Percentiles rank a stretch among this genome's conserved stretches.
Evolutionary conservation across 2,888 invertebrate species (phyloP).

Genomic region (Anaspis maculata): DNA sequence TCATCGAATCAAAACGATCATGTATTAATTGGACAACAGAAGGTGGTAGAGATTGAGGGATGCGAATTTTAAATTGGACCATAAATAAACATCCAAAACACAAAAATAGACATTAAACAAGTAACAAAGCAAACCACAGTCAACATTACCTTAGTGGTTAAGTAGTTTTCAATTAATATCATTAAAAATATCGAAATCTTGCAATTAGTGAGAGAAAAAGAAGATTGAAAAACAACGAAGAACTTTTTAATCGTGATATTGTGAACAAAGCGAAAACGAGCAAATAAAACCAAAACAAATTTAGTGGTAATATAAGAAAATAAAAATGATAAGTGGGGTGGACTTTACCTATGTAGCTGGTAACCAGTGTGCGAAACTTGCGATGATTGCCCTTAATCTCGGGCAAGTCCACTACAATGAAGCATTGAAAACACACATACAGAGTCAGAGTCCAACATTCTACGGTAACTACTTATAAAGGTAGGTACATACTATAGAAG

Average conservation of each 20-base stretch:
- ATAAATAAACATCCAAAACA: constrained; percentile 6
- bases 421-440: constrained; percentile 43
- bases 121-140: too few species aligned
- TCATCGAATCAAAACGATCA: constrained; percentile 3
- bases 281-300: background rate
- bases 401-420: constrained; percentile 89
- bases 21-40: background rate
- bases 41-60: too few species aligned
- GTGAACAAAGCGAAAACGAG: background rate
- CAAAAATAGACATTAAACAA: constrained; percentile 17
- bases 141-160: constrained; percentile 18
- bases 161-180: constrained; percentile 11
- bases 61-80: too few species aligned
- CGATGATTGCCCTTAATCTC: constrained; percentile 97
- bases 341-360: constrained; percentile 95
- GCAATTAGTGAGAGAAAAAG: constrained; percentile 1
- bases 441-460: constrained; percentile 23
- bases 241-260: background rate
- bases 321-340: constrained; percentile 18
- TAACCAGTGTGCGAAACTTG: constrained; percentile 99
- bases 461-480: constrained; percentile 18
- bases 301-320: too few species aligned
- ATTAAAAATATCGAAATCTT: background rate
- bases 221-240: constrained; percentile 2
- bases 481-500: constrained; percentile 13